Conservation (phyloP, 2,888 invertebrate genomes). For the Stenolophus ochropezus region DNA sequence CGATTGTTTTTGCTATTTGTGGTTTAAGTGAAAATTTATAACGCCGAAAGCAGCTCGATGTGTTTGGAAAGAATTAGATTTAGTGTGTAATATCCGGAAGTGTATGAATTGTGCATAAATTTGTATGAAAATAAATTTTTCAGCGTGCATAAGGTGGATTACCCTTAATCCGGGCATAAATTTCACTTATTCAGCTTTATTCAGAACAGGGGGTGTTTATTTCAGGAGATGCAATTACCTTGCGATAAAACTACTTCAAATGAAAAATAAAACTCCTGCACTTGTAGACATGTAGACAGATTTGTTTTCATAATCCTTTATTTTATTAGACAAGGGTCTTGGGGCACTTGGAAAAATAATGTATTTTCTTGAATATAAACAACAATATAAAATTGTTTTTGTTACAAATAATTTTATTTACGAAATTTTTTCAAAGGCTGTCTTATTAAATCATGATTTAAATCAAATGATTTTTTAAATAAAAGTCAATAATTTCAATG, state of each 20-base stretch:
- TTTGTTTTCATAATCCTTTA: too few species aligned
- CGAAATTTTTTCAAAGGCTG: too few species aligned
- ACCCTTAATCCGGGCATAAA: conserved; percentile 22
- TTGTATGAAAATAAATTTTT: conserved; percentile 27
- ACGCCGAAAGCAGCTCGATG: neutral
- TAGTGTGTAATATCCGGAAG: conserved; percentile 6
- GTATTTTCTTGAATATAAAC: too few species aligned
- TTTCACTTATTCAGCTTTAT: conserved; percentile 24
- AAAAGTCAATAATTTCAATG: too few species aligned
- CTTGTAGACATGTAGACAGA: neutral
- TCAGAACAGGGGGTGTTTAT: neutral
- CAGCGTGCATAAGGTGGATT: conserved; percentile 30
- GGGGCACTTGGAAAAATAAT: too few species aligned
- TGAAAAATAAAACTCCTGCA: neutral
- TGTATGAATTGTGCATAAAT: conserved; percentile 26
- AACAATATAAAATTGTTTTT: too few species aligned
- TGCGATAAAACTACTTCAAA: conserved; percentile 3
- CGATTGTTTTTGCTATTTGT: neutral
- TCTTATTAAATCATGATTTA: too few species aligned
- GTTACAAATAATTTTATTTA: too few species aligned
- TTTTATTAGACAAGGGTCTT: too few species aligned
- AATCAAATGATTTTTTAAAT: too few species aligned
- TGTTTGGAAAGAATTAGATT: conserved; percentile 8
- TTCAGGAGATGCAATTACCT: conserved; percentile 16
- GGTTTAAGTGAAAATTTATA: neutral